phyloP scores from a whole-genome alignment of 2,113 vertebrate genomes.

The Pelecanoides urinatrix region DNA sequence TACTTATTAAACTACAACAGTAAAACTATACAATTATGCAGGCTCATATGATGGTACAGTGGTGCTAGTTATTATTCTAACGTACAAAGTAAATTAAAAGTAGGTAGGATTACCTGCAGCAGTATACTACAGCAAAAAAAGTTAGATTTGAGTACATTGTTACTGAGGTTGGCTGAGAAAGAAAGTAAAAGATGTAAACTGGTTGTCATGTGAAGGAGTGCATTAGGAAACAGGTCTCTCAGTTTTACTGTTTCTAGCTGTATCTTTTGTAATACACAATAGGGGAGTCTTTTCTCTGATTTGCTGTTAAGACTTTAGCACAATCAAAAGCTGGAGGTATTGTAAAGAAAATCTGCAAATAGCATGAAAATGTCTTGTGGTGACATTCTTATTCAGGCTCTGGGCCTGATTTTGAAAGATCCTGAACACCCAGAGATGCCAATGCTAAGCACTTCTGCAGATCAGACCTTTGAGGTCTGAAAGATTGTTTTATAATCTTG shows the following conservation, averaged over 20 bases:
- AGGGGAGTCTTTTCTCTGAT: constrained; percentile 52
- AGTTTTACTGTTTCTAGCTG: constrained; percentile 49
- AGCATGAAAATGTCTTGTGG: constrained; percentile 51
- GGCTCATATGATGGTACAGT: neutral
- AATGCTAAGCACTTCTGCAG: neutral
- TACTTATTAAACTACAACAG: neutral
- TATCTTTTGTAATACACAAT: constrained; percentile 59
- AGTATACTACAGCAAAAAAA: neutral
- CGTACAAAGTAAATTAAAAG: neutral
- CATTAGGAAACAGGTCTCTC: constrained; percentile 42
- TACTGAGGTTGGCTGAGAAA: neutral
- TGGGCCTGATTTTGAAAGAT: constrained; percentile 45
- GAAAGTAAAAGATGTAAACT: constrained; percentile 7
- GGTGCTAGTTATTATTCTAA: neutral
- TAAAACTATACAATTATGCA: neutral
- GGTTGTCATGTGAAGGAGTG: constrained; percentile 50
- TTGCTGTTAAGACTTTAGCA: constrained; percentile 61
- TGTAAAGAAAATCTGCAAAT: constrained; percentile 65
- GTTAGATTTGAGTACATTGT: neutral
- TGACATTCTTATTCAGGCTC: constrained; percentile 47
- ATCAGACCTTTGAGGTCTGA: constrained; percentile 4
- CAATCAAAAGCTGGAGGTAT: constrained; percentile 54
- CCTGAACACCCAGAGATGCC: neutral
- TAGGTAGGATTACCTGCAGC: neutral
- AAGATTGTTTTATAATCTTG: constrained; percentile 13